These are phyloP conservation scores for Aphaenogaster rudis DNA, from an alignment of 1,140 invertebrate species.

Conservation along the genomic window DNA sequence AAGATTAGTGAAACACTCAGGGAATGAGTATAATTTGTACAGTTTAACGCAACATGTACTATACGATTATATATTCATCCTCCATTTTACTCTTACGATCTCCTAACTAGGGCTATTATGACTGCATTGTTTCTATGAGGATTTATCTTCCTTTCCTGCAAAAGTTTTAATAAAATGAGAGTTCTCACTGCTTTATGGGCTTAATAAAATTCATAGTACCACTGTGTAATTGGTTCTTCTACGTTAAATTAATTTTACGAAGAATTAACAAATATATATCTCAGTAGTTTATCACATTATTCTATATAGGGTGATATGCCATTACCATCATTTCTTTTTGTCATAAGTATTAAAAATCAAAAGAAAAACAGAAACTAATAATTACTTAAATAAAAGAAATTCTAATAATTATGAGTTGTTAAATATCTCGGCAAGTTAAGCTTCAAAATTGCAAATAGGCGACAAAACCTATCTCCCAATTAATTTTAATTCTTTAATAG, in stretches of 20 bases:
- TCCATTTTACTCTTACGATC: slow-evolving; percentile 56
- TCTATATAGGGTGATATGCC: not conserved
- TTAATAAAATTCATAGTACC: slow-evolving; percentile 26
- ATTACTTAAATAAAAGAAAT: not conserved
- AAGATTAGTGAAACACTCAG: slow-evolving; percentile 14
- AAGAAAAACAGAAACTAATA: not conserved
- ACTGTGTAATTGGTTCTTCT: slow-evolving; percentile 6
- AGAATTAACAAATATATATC: slow-evolving; percentile 29
- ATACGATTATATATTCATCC: slow-evolving; percentile 37
- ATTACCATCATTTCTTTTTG: slow-evolving; percentile 21
- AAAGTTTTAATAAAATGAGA: slow-evolving; percentile 30
- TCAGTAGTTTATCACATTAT: not conserved
- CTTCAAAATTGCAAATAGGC: not conserved
- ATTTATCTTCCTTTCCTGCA: slow-evolving; percentile 31
- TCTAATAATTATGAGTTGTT: slow-evolving; percentile 7
- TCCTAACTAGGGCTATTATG: slow-evolving; percentile 52
- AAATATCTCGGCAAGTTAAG: not conserved
- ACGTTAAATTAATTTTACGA: slow-evolving; percentile 7
- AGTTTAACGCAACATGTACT: slow-evolving; percentile 17
- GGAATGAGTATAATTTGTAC: slow-evolving; percentile 25
- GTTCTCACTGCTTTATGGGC: slow-evolving; percentile 14
- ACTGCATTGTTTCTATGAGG: slow-evolving; percentile 40
- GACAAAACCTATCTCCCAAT: not conserved
- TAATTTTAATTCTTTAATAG: not conserved
- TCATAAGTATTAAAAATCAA: not conserved